Conservation (phyloP, 2,113 vertebrate genomes). For the Lycocorax pyrrhopterus region DNA sequence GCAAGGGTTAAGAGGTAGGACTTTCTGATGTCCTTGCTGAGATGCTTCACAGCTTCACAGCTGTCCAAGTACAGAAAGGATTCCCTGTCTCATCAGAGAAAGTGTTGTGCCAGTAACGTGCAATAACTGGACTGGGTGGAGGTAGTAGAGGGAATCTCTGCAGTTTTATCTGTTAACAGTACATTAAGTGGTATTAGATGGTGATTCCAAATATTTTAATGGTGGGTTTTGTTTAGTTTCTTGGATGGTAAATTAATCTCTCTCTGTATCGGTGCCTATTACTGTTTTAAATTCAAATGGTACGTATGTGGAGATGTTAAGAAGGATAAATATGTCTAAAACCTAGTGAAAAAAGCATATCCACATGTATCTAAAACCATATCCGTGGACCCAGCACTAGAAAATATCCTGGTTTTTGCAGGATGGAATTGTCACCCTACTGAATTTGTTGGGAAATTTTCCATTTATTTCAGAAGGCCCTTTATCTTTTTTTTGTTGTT, state of each 20-base stretch:
- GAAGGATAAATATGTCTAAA: not conserved
- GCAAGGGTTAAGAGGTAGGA: not conserved
- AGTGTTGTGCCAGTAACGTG: not conserved
- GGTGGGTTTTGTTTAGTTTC: not conserved
- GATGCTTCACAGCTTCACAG: not conserved
- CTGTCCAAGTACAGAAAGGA: not conserved
- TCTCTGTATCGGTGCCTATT: not conserved
- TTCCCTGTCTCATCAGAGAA: not conserved
- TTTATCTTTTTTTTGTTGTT: not conserved
- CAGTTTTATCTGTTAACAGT: not conserved
- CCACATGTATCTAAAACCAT: not conserved
- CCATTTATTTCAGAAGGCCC: not conserved
- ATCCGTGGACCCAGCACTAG: not conserved
- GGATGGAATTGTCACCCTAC: not conserved
- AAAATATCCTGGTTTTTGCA: not conserved
- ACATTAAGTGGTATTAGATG: not conserved
- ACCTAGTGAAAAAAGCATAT: not conserved
- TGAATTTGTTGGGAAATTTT: not conserved
- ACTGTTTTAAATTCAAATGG: not conserved
- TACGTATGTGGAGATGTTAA: not conserved
- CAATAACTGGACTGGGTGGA: not conserved
- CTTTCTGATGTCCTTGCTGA: not conserved
- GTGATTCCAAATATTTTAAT: not conserved
- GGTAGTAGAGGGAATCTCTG: not conserved
- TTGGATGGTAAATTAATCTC: not conserved